Conservation (phyloP, 2,888 invertebrate genomes). For the Frankliniella intonsa region DNA sequence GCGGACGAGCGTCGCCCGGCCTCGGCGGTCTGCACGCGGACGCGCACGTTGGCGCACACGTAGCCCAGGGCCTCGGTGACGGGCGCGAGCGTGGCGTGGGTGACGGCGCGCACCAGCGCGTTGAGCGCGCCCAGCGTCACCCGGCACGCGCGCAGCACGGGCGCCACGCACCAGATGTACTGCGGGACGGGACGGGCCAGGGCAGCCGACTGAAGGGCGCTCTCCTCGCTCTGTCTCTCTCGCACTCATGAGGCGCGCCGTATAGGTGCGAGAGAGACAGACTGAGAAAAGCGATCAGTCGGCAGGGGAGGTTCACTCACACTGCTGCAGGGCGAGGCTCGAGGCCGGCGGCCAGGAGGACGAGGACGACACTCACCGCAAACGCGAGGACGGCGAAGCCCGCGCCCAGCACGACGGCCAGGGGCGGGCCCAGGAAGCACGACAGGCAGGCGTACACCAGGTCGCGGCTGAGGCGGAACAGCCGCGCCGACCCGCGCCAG, state of each 20-base stretch:
- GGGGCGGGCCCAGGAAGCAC: conserved; percentile 62
- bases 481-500: conserved; percentile 62
- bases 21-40: conserved; percentile 49
- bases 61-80: conserved; percentile 58
- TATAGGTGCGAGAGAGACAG: no score
- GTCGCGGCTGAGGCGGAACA: conserved; percentile 61
- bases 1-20: background rate
- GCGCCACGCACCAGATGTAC: conserved; percentile 72
- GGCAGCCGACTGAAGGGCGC: background rate
- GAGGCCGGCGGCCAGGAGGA: background rate
- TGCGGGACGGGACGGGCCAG: conserved; percentile 43
- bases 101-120: conserved; percentile 54
- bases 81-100: conserved; percentile 61
- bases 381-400: conserved; percentile 67
- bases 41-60: conserved; percentile 56
- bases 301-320: no score
- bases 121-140: conserved; percentile 61
- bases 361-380: conserved; percentile 51
- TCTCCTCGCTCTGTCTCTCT: no score
- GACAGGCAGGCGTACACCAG: conserved; percentile 66
- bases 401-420: conserved; percentile 61
- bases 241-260: no score
- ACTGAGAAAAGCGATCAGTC: no score
- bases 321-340: background rate
- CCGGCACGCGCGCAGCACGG: conserved; percentile 61